Conservation (phyloP, 2,797 vertebrate species). For the Danio albolineatus region DNA sequence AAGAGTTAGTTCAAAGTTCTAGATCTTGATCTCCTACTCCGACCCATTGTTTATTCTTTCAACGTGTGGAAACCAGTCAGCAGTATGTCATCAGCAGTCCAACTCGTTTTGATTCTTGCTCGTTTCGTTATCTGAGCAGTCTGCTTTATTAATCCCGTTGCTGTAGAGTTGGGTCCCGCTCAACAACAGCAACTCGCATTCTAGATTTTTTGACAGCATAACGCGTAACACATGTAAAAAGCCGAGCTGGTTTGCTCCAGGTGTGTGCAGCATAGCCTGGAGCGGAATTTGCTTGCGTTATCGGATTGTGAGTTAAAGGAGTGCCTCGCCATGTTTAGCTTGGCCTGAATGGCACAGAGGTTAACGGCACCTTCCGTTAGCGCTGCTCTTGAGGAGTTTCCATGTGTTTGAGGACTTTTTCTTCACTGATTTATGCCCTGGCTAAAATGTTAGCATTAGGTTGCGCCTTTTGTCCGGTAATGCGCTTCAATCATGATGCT, state of each 20-base stretch:
- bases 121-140: conserved; percentile 2
- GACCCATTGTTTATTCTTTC: conserved; percentile 30
- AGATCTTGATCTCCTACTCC: conserved; percentile 14
- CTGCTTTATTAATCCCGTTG: conserved; percentile 26
- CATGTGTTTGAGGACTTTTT: conserved; percentile 69
- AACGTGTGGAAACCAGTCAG: conserved; percentile 36
- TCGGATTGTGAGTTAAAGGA: conserved; percentile 40
- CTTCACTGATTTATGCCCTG: conserved; percentile 63
- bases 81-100: conserved; percentile 9
- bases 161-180: background rate
- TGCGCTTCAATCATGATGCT: background rate
- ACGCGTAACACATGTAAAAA: conserved; percentile 32
- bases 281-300: conserved; percentile 49
- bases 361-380: conserved; percentile 43
- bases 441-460: background rate
- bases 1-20: conserved; percentile 65
- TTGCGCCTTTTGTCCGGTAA: background rate
- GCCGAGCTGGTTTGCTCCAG: conserved; percentile 49
- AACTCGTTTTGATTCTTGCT: conserved; percentile 27
- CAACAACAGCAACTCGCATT: conserved; percentile 12
- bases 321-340: conserved; percentile 57
- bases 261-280: conserved; percentile 42
- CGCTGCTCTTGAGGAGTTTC: conserved; percentile 13
- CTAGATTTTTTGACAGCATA: conserved; percentile 25
- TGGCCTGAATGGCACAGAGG: conserved; percentile 50